Conservation (phyloP, 2,797 vertebrate genomes). For the Esox lucius region DNA sequence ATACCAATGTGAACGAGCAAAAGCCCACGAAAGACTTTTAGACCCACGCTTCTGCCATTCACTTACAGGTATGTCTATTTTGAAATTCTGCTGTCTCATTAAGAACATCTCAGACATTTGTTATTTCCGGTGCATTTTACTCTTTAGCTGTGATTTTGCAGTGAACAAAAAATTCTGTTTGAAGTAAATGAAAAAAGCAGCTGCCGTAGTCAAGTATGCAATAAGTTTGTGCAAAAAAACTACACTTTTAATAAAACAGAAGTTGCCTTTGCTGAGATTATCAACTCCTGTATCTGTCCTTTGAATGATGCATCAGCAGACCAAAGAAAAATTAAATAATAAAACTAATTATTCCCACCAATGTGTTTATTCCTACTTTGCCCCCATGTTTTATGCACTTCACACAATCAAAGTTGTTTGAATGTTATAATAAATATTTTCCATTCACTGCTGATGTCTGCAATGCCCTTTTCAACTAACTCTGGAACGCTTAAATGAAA, state of each 20-base stretch:
- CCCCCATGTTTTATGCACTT: constrained; percentile 1
- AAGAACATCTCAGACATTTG: constrained; percentile 11
- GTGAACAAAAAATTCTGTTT: constrained; percentile 11
- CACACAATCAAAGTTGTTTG: constrained; percentile 27
- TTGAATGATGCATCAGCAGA: constrained; percentile 55
- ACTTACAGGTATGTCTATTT: constrained; percentile 7
- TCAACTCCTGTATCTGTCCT: constrained; percentile 23
- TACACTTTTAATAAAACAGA: constrained; percentile 51
- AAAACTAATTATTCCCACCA: constrained; percentile 23
- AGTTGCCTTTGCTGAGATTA: constrained; percentile 36
- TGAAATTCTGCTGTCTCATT: constrained; percentile 27
- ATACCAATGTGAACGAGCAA: constrained; percentile 8
- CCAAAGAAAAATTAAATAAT: background rate
- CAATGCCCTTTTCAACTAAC: constrained; percentile 49
- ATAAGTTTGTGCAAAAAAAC: constrained; percentile 34
- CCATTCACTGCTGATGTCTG: constrained; percentile 40
- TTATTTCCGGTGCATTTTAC: background rate
- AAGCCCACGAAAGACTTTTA: constrained; percentile 33
- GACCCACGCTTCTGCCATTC: constrained; percentile 11
- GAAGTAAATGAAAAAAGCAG: constrained; percentile 18
- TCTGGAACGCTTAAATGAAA: constrained; percentile 25
- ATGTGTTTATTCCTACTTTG: background rate
- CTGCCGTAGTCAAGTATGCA: constrained; percentile 12
- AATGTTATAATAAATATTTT: background rate
- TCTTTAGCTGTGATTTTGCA: background rate